Percentiles rank a stretch among this genome's conserved stretches.
Evolutionary conservation across 2,113 vertebrate genomes (phyloP).

Genomic region (Saimiri boliviensis): DNA sequence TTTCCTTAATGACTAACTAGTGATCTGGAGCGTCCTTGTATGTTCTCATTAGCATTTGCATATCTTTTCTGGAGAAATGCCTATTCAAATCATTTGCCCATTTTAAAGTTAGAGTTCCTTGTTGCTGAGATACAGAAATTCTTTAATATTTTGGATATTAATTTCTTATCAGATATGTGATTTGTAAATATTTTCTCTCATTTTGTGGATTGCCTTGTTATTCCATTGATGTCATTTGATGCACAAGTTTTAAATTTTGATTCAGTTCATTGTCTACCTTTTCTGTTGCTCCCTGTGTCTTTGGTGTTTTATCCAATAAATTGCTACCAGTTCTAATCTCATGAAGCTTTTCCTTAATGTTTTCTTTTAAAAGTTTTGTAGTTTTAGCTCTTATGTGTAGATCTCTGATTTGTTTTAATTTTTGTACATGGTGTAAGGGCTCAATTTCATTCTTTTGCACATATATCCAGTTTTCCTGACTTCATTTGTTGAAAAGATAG

Average conservation of each 20-base stretch:
- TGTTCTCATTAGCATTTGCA: not conserved
- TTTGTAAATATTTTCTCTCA: not conserved
- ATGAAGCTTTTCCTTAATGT: not conserved
- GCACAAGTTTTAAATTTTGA: not conserved
- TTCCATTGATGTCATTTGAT: not conserved
- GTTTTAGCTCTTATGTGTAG: not conserved
- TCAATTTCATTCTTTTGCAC: not conserved
- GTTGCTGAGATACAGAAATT: not conserved
- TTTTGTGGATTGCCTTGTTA: not conserved
- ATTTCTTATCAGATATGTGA: not conserved
- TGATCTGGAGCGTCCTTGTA: not conserved
- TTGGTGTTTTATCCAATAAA: not conserved
- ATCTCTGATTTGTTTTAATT: not conserved
- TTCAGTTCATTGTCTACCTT: not conserved
- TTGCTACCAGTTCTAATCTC: not conserved
- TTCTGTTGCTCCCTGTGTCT: not conserved
- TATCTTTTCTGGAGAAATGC: no score
- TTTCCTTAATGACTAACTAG: not conserved
- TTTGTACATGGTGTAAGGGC: not conserved
- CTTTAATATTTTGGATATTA: not conserved
- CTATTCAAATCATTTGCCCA: no score
- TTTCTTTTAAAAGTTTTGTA: not conserved
- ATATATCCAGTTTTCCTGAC: not conserved
- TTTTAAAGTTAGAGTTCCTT: no score
- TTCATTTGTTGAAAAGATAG: not conserved